phyloP scores from a whole-genome alignment of 1,140 invertebrate species.

The Diorhabda sublineata region DNA sequence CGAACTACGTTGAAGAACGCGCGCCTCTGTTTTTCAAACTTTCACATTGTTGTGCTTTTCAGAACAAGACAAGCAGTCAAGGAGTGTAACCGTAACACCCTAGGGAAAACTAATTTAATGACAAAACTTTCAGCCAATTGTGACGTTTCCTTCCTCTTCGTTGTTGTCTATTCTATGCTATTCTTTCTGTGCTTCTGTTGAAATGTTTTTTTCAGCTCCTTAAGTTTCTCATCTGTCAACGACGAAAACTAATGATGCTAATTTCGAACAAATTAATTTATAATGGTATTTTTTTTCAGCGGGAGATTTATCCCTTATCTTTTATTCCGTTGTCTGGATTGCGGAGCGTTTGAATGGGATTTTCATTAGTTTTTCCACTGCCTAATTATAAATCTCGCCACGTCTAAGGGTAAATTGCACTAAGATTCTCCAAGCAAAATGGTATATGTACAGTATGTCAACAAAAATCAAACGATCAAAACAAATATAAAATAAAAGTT shows the following conservation, averaged over 20 bases:
- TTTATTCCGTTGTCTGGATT: background rate
- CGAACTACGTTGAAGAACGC: background rate
- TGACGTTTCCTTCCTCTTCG: conserved; percentile 9
- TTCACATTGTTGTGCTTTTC: conserved; percentile 1
- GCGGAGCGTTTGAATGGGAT: background rate
- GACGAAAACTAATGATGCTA: conserved; percentile 13
- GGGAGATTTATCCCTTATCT: conserved; percentile 7
- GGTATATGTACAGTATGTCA: too few species aligned
- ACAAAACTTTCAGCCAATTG: conserved; percentile 16
- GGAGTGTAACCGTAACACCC: conserved; percentile 11
- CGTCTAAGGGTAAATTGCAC: background rate
- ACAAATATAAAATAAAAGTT: too few species aligned
- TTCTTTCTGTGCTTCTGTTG: background rate
- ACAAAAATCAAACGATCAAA: too few species aligned
- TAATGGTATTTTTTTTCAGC: conserved; percentile 8
- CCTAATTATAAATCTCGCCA: background rate
- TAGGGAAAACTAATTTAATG: conserved; percentile 11
- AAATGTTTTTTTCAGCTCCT: conserved; percentile 14
- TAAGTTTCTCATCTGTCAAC: conserved; percentile 15
- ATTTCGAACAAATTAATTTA: conserved; percentile 12
- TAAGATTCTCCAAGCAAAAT: background rate
- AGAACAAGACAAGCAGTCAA: conserved; percentile 1
- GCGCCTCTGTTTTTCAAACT: background rate
- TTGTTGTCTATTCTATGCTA: conserved; percentile 1
- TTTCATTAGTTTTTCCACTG: background rate